Evolutionary conservation across 2,888 invertebrate species (phyloP), one percentile per base, ranked within the genome.

Genomic region (Netelia virgata): DNA sequence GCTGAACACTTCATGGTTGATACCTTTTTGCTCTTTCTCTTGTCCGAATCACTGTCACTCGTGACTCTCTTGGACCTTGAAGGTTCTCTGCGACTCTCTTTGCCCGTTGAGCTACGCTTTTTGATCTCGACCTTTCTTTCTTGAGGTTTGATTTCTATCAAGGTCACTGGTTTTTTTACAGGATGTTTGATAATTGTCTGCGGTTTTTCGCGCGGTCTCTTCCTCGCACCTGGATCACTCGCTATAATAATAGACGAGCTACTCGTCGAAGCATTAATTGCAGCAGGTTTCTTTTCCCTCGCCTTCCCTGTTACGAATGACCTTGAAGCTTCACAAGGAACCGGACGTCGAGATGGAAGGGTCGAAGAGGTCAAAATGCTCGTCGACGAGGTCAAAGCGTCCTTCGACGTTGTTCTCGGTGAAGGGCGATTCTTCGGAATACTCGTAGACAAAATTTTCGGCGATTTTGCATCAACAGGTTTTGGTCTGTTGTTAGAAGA

Each of bases 361-460:
- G 63, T 77, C 8, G 83, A 36, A 5, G 83, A 73, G 5, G 64
- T 43, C 53, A 80, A 73, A 36, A 79, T 86, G 64, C 66, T 87
- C 75, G 87, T 89, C 88, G 64, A 68, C 1, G 68, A 70, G 50
- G 79, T 81, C 55, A 20, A 9, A 28, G 8, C 18, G 1, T 81
- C 81, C 20, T 57, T 77, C 16, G 50, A 2, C 2, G 68, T 20
- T 14, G 72, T 41, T 85, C 89, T 85, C 81, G 85, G 64, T 88
- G 89, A 89, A 88, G 87, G 90, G 87, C 86, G 89, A 90, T 89
- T 92, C 83, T 84, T 94, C 91, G 78, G 23, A 47, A 70, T 28
- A n/a, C 94, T 93, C 0, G 94, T 93, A 1, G 94, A 94, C 50
- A 94, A 93, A 1, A 94, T 94, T 73, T 94, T 94, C 50, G 94